These are phyloP conservation scores for Clarias platycephalus DNA, from an alignment of 2,797 vertebrate species.

Conservation along the genomic window DNA sequence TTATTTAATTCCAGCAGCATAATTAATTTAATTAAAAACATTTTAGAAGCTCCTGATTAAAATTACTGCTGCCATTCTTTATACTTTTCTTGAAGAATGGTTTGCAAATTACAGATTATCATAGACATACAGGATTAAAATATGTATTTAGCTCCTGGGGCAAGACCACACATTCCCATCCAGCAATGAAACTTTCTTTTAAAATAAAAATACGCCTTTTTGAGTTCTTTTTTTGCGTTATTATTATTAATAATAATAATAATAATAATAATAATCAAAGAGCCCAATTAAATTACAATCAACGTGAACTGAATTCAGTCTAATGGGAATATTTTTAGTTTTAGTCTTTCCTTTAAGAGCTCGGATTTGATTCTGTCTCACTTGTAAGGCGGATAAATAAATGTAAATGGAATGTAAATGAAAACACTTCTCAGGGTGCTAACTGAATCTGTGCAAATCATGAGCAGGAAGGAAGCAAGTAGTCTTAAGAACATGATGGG, in stretches of 20 bases:
- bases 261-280: neutral
- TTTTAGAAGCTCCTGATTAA: neutral
- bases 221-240: neutral
- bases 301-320: neutral
- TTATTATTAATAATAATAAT: neutral
- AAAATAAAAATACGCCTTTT: neutral
- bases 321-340: neutral
- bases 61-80: neutral
- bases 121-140: conserved; percentile 15
- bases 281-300: conserved; percentile 15
- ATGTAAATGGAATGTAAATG: conserved; percentile 1
- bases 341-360: neutral
- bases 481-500: neutral
- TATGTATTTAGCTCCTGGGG: conserved; percentile 26
- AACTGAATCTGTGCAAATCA: neutral
- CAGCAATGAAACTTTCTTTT: neutral
- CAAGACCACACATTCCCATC: neutral
- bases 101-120: conserved; percentile 36
- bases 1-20: neutral
- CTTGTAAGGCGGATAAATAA: neutral
- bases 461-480: neutral
- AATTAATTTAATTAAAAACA: neutral
- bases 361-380: neutral
- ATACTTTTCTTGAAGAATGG: conserved; percentile 7
- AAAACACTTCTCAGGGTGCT: neutral